A percentile compares a stretch with the other conserved stretches of the same genome.
phyloP scores from a whole-genome alignment of 2,888 invertebrate species.

The Netelia virgata region DNA sequence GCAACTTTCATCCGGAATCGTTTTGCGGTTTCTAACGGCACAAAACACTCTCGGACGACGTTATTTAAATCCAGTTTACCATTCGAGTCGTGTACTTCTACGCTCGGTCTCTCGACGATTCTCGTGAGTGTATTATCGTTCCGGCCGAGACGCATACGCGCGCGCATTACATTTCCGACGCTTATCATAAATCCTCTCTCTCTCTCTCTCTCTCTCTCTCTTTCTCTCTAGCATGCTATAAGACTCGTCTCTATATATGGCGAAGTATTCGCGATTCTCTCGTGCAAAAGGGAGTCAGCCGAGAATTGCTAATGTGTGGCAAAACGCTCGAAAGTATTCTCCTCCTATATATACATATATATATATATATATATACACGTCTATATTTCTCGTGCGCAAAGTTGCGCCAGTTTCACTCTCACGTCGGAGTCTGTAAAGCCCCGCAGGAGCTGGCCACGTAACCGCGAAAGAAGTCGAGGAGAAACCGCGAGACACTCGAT shows the following conservation, averaged over 20 bases:
- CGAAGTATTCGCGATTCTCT: no score
- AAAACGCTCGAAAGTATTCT: conserved; percentile 35
- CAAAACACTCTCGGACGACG: conserved; percentile 41
- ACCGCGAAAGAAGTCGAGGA: conserved; percentile 31
- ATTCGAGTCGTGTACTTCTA: conserved; percentile 10
- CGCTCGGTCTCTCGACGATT: conserved; percentile 1
- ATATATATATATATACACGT: background rate
- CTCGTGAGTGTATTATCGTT: conserved; percentile 7
- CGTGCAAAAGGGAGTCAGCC: background rate
- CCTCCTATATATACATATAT: background rate
- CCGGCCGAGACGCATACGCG: background rate
- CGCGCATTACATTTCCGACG: background rate
- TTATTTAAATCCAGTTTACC: conserved; percentile 60
- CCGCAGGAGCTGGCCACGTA: conserved; percentile 15
- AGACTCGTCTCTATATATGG: background rate
- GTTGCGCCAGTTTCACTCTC: background rate
- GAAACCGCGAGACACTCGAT: conserved; percentile 10
- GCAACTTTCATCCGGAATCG: conserved; percentile 63
- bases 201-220: background rate
- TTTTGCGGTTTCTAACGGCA: conserved; percentile 41
- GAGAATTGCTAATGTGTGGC: conserved; percentile 32
- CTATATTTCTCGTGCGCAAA: background rate
- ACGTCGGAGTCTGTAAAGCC: background rate
- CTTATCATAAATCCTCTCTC: conserved; percentile 39
- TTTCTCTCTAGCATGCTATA: background rate